Percentiles rank a stretch among this genome's conserved stretches.
These are phyloP conservation scores for Brienomyrus longianalis DNA, from an alignment of 2,113 vertebrate species.

Conservation along the genomic window DNA sequence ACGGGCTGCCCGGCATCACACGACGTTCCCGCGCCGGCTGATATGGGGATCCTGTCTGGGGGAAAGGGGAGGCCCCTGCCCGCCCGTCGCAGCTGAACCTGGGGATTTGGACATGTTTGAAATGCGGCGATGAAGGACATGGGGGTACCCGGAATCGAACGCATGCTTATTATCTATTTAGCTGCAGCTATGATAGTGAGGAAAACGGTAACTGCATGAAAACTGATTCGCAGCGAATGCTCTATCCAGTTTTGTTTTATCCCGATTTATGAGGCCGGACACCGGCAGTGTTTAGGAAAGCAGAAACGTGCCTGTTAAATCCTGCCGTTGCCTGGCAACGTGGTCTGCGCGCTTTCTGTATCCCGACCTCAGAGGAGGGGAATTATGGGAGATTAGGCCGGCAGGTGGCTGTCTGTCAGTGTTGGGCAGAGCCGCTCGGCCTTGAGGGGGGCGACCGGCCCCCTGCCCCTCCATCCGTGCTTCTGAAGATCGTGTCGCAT, in stretches of 20 bases:
- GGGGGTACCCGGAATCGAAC: background rate
- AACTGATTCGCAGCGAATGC: background rate
- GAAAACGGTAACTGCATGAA: background rate
- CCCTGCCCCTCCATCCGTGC: background rate
- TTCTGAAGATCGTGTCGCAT: background rate
- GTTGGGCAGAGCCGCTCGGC: background rate
- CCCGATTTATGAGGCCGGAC: background rate
- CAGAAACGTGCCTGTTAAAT: background rate
- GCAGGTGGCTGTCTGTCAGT: conserved; percentile 17
- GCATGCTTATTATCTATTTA: background rate
- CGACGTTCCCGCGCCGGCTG: background rate
- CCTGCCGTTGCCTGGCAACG: conserved; percentile 3
- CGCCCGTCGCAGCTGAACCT: background rate
- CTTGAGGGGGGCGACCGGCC: background rate
- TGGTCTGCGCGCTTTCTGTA: background rate
- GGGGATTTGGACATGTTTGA: background rate
- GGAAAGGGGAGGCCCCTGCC: background rate
- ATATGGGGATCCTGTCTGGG: conserved; percentile 18
- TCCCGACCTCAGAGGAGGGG: background rate
- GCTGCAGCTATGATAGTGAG: background rate
- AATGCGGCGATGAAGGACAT: background rate
- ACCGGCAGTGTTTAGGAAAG: background rate
- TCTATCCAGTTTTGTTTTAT: background rate
- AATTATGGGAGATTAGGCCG: conserved; percentile 19
- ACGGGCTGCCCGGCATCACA: background rate